Evolutionary conservation across 2,113 vertebrate genomes (phyloP).

Genomic region (Entelurus aequoreus): DNA sequence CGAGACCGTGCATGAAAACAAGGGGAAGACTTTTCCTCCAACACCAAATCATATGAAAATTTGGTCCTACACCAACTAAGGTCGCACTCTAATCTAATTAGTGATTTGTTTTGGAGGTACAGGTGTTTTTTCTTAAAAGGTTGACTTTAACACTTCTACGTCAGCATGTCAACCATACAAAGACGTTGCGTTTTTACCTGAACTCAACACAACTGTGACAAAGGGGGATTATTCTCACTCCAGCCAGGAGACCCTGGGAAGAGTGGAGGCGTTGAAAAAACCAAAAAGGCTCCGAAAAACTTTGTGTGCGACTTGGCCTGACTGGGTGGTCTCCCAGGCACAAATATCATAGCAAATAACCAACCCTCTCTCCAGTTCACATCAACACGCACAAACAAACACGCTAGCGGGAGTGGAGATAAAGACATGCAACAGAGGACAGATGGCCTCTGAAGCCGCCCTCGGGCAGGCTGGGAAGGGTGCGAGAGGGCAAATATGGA

Average conservation of each 20-base stretch:
- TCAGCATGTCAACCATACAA: conserved; percentile 15
- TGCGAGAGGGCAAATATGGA: conserved; percentile 24
- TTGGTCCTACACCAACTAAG: no score
- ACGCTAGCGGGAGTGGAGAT: conserved; percentile 17
- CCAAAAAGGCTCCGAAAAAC: conserved; percentile 26
- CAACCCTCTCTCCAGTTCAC: conserved; percentile 55
- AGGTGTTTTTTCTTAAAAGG: background rate
- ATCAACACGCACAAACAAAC: conserved; percentile 66
- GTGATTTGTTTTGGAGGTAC: no score
- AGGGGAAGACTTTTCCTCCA: no score
- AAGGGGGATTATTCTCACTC: conserved; percentile 49
- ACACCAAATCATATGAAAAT: no score
- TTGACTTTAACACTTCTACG: conserved; percentile 1
- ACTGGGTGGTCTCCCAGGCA: conserved; percentile 68
- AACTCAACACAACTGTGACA: conserved; percentile 42
- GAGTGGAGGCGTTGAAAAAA: conserved; percentile 56
- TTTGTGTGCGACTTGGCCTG: conserved; percentile 26
- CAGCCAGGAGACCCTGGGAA: conserved; percentile 49
- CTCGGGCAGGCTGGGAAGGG: conserved; percentile 5
- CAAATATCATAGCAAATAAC: conserved; percentile 64
- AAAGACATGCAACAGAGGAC: conserved; percentile 20
- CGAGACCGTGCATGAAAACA: no score
- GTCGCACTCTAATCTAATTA: no score
- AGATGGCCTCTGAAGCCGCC: conserved; percentile 6
- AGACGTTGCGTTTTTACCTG: conserved; percentile 35